These are phyloP conservation scores for Cheilinus undulatus DNA, from an alignment of 2,113 vertebrate genomes.

Conservation along the genomic window DNA sequence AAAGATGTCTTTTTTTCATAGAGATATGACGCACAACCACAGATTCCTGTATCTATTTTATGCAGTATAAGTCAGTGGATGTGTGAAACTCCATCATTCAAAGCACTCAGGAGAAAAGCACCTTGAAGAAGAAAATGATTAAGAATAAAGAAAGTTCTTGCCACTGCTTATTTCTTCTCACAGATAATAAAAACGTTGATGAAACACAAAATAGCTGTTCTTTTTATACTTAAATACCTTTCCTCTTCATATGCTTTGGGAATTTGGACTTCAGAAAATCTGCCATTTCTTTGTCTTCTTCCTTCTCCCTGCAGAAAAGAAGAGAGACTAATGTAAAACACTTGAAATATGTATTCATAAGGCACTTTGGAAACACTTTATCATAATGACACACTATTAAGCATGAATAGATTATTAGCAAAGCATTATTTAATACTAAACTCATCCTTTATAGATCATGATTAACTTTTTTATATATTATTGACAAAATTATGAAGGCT, in stretches of 20 bases:
- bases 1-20: background rate
- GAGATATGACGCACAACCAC: background rate
- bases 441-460: too few relatives aligned
- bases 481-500: too few relatives aligned
- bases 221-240: conserved; percentile 51
- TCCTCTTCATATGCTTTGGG: conserved; percentile 83
- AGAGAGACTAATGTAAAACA: background rate
- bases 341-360: background rate
- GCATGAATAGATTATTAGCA: too few relatives aligned
- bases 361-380: background rate
- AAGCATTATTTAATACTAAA: too few relatives aligned
- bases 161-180: background rate
- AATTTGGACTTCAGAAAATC: conserved; percentile 90
- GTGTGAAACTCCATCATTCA: background rate
- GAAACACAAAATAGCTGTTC: background rate
- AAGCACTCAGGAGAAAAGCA: conserved; percentile 1
- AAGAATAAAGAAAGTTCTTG: background rate
- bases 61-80: background rate
- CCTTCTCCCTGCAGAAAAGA: conserved; percentile 83
- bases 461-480: too few relatives aligned
- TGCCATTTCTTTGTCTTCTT: conserved; percentile 92
- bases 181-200: background rate
- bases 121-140: background rate
- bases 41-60: background rate
- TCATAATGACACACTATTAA: too few relatives aligned